Base-by-base conservation (phyloP, 2,888 invertebrate genomes). In the Ophion costatus region DNA sequence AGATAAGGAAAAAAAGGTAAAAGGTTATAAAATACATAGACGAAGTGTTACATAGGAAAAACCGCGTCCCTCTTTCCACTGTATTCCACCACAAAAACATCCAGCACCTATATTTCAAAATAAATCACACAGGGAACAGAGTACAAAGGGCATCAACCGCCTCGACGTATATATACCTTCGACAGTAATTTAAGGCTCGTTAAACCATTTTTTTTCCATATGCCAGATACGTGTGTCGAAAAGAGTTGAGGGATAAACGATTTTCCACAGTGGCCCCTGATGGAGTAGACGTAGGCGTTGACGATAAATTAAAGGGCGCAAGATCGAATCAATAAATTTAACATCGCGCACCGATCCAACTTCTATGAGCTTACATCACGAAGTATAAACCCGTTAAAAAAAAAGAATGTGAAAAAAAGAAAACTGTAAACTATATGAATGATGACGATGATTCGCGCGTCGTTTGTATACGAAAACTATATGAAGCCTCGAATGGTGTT, bases 291-390 rank as follows among this genome's bases (percentile, higher is more conserved):
- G 38, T 38, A 38, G 38, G 38, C 38, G 38, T 38, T 20, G 57
- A 71, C 56, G 71, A 71, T 71, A 33, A 71, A 71, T 71, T 17
- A 6, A 38, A 57, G 57, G 29, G 5, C 14, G 20, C 29, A 71
- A 71, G 4, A 9, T 17, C 22, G 29, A 56, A 57, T 71, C 57
- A 38, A 71, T 71, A 71, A 71, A 71, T 71, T 71, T 5, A 33
- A 71, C 57, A 33, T 42, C 20, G 20, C 42, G 14, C 22, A 1
- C 10, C 38, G 20, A 14, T 67, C 42, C 11, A 67, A 22, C 42
- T 67, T 67, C 42, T 42, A 22, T 6, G 6, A 63, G 6, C 38
- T 42, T 7, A 10, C 20, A 67, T 42, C 3, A 22, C 14, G 20
- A 20, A 5, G 33, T 42, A 42, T 14, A 22, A 67, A 22, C 22